Evolutionary conservation across 2,888 invertebrate genomes (phyloP), one percentile per base, ranked within the genome.

Genomic region (Ennomos fuscantarius): DNA sequence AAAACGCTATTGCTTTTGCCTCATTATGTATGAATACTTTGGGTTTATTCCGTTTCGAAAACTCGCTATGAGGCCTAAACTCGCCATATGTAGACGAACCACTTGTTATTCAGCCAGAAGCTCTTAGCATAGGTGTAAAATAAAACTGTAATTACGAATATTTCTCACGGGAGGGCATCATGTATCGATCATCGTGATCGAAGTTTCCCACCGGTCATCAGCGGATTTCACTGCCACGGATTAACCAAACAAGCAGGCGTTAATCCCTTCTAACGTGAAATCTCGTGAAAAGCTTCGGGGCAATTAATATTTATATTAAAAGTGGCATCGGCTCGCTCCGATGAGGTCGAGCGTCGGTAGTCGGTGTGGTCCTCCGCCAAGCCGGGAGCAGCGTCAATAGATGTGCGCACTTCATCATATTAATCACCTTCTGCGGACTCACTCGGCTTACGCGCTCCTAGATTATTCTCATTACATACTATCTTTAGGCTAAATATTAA

Each of bases 401-500:
- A 89, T 87, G 81, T 68, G 76, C 70, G 76, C 84, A 82, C 85
- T 89, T 80, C 82, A 82, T 89, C 89, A 87, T 85, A 83, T 85
- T 89, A 90, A 91, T 91, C 82, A 85, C 84, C 78, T 75, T 78
- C 84, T 68, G 78, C 77, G 67, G 76, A 81, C 86, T 76, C 84
- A 91, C 91, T 90, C 81, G 88, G 86, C 87, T 91, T 91, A 91
- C 91, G 91, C 91, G 82, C 81, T 76, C 78, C 82, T 86, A 86
- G 83, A 85, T 84, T 78, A 55, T 55, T 73, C 84, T 89, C 91
- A 91, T 91, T 91, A 92, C 75, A 76, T 73, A 72, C 75, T 90
- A 81, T 87, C 91, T 89, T 86, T 80, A 87, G 91, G 91, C 91
- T 84, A 92, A 89, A 89, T 84, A 83, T 82, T 90, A 92, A 91